Conservation (phyloP, 2,888 invertebrate species). For the Panopea generosa region DNA sequence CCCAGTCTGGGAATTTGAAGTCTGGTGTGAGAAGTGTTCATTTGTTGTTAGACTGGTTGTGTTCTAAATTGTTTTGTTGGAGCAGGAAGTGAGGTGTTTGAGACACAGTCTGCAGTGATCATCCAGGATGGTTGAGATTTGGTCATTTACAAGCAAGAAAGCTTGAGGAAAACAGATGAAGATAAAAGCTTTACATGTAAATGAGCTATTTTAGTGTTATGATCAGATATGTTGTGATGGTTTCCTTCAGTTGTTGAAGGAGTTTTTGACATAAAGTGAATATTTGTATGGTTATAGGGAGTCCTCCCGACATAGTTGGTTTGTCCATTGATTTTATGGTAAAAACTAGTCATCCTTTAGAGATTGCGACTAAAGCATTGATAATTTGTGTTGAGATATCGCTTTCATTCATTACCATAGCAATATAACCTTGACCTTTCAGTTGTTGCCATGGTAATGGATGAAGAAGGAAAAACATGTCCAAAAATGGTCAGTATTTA, state of each 20-base stretch:
- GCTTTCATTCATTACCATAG: conserved; percentile 27
- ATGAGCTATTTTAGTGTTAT: too few species aligned
- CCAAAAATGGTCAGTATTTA: conserved; percentile 59
- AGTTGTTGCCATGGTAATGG: conserved; percentile 22
- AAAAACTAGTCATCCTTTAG: conserved; percentile 54
- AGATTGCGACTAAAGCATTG: conserved; percentile 49
- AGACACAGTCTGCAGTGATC: too few species aligned
- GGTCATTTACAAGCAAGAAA: too few species aligned
- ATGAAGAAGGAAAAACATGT: conserved; percentile 11
- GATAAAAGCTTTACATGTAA: too few species aligned
- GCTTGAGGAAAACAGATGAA: too few species aligned
- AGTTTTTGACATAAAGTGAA: too few species aligned
- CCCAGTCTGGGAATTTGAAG: conserved; percentile 70
- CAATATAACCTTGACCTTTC: conserved; percentile 17
- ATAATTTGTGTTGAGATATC: conserved; percentile 24
- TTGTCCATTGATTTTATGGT: conserved; percentile 30
- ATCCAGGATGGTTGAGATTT: too few species aligned
- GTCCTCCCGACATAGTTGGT: conserved; percentile 5
- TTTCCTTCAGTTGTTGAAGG: too few species aligned
- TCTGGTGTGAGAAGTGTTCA: not conserved
- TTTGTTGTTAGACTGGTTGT: not conserved
- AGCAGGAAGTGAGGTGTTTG: too few species aligned
- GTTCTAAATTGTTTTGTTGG: not conserved
- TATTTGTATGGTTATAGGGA: too few species aligned
- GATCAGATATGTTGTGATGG: too few species aligned